A percentile compares a stretch with the other conserved stretches of the same genome.
These are phyloP conservation scores for Delia radicum DNA, from an alignment of 1,140 invertebrate genomes.

Conservation along the genomic window DNA sequence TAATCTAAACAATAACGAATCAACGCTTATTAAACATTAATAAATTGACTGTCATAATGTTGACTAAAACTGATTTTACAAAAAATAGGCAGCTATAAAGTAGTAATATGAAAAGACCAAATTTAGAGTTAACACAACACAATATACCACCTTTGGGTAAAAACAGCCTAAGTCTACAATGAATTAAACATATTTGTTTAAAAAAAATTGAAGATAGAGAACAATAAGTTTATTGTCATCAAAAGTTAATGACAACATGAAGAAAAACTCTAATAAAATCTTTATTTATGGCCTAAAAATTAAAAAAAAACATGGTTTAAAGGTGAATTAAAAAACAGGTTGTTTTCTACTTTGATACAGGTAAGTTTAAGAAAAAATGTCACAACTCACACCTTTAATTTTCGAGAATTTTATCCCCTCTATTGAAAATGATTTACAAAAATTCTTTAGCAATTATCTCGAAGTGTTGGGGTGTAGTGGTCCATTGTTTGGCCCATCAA, in stretches of 20 bases:
- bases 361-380: slow-evolving; percentile 1
- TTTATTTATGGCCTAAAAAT: slow-evolving; percentile 3
- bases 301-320: neutral
- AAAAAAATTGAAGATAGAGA: neutral
- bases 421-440: neutral
- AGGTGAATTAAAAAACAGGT: neutral
- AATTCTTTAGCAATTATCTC: neutral
- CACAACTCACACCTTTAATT: neutral
- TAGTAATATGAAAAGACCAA: neutral
- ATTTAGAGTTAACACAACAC: neutral
- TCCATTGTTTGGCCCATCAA: neutral
- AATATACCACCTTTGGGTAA: neutral
- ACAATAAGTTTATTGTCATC: neutral
- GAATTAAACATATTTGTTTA: too few relatives aligned
- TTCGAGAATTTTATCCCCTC: neutral
- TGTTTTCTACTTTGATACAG: neutral
- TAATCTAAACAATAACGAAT: neutral
- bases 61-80: neutral
- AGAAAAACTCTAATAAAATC: slow-evolving; percentile 20
- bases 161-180: too few relatives aligned
- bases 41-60: neutral
- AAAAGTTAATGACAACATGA: slow-evolving; percentile 16
- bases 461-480: neutral
- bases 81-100: neutral
- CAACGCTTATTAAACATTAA: slow-evolving; percentile 2